phyloP scores from a whole-genome alignment of 1,140 invertebrate genomes.

The Wiebesia pumilae region DNA sequence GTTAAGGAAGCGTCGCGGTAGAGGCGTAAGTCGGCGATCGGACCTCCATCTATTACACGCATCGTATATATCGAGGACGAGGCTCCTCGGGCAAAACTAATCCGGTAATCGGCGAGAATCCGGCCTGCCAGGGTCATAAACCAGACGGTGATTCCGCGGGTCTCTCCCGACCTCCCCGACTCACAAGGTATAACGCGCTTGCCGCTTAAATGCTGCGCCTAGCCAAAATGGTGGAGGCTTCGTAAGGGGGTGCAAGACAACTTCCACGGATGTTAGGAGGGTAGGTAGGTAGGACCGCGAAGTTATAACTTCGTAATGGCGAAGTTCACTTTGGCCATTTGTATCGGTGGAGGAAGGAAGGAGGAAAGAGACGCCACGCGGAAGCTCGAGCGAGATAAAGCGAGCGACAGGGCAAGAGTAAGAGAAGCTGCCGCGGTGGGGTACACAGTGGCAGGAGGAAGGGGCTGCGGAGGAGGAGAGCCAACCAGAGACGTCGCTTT shows the following conservation, averaged over 20 bases:
- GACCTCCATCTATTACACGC: slow-evolving; percentile 24
- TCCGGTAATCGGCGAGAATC: slow-evolving; percentile 34
- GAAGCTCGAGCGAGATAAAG: slow-evolving; percentile 46
- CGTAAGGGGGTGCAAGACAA: slow-evolving; percentile 45
- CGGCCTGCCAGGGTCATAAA: slow-evolving; percentile 49
- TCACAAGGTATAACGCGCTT: slow-evolving; percentile 22
- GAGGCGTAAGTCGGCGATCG: not conserved
- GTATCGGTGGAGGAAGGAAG: slow-evolving; percentile 61
- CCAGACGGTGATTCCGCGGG: slow-evolving; percentile 44
- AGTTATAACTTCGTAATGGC: slow-evolving; percentile 67
- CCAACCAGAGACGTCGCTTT: slow-evolving; percentile 52
- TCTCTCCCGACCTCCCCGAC: not conserved
- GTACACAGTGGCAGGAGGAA: not conserved
- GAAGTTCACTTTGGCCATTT: slow-evolving; percentile 73
- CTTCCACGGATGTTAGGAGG: slow-evolving; percentile 55
- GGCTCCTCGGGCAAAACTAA: slow-evolving; percentile 46
- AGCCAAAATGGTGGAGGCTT: slow-evolving; percentile 35
- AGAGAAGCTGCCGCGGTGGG: not conserved
- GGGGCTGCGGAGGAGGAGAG: slow-evolving; percentile 46
- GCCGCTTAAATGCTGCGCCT: slow-evolving; percentile 38
- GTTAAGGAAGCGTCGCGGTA: not conserved
- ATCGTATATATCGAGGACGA: too few relatives aligned
- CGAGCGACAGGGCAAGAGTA: slow-evolving; percentile 39
- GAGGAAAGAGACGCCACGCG: slow-evolving; percentile 47
- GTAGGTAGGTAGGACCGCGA: slow-evolving; percentile 34